These are phyloP conservation scores for Serripes groenlandicus DNA, from an alignment of 2,888 invertebrate species.

Conservation along the genomic window DNA sequence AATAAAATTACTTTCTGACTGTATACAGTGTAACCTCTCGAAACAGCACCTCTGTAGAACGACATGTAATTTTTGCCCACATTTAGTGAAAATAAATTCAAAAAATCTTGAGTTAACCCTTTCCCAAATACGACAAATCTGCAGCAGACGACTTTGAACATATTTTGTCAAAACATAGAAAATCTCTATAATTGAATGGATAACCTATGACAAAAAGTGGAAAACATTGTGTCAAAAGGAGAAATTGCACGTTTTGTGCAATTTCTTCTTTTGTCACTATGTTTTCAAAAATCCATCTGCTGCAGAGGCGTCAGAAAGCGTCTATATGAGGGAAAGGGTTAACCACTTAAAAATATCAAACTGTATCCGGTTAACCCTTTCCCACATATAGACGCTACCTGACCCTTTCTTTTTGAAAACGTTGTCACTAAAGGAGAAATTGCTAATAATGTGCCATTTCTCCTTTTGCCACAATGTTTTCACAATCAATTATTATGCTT, in stretches of 20 bases:
- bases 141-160: neutral
- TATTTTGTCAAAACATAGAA: neutral
- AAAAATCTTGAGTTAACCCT: too few relatives aligned
- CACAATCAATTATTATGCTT: neutral
- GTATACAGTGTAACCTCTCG: too few relatives aligned
- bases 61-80: too few relatives aligned
- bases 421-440: neutral
- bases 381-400: neutral
- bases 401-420: too few relatives aligned
- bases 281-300: neutral
- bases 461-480: slow-evolving; percentile 5
- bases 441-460: slow-evolving; percentile 5
- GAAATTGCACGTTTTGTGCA: too few relatives aligned
- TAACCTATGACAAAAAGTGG: neutral
- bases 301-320: too few relatives aligned
- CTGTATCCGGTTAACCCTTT: neutral
- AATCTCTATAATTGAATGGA: neutral
- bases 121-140: neutral
- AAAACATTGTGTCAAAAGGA: neutral
- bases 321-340: neutral
- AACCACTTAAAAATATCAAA: neutral
- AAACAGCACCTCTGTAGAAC: too few relatives aligned
- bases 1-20: too few relatives aligned
- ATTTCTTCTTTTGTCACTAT: neutral
- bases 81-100: too few relatives aligned